Evolutionary conservation across 1,140 invertebrate species (phyloP).

Genomic region (Drosophila pseudoobscura): DNA sequence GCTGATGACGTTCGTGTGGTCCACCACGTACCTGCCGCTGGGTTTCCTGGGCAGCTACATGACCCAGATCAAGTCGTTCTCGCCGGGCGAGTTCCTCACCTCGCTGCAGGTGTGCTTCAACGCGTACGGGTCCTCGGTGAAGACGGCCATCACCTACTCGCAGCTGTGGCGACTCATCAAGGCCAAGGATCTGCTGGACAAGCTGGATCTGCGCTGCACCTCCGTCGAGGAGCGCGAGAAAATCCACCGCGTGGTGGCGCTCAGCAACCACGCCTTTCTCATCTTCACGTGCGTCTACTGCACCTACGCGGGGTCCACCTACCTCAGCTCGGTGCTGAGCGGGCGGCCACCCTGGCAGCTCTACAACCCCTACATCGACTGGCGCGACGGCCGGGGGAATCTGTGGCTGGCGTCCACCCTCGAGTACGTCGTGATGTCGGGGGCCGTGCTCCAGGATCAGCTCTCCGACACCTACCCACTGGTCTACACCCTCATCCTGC

Average conservation of each 20-base stretch:
- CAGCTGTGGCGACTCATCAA: slow-evolving; percentile 55
- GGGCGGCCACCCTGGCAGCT: slow-evolving; percentile 62
- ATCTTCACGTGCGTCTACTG: slow-evolving; percentile 69
- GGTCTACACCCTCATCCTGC: slow-evolving; percentile 56
- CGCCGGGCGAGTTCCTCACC: slow-evolving; percentile 66
- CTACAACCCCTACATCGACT: slow-evolving; percentile 58
- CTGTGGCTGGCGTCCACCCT: slow-evolving; percentile 56
- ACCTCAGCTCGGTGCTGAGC: slow-evolving; percentile 50
- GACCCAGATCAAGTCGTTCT: slow-evolving; percentile 53
- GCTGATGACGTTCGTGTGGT: slow-evolving; percentile 52
- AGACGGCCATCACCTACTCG: slow-evolving; percentile 52
- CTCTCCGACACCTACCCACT: slow-evolving; percentile 54
- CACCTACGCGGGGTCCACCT: slow-evolving; percentile 58
- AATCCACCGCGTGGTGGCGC: slow-evolving; percentile 54
- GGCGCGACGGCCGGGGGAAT: slow-evolving; percentile 39
- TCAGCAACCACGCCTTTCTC: slow-evolving; percentile 54
- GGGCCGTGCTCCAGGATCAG: slow-evolving; percentile 61
- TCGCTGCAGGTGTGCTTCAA: slow-evolving; percentile 68
- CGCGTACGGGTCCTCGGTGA: slow-evolving; percentile 64
- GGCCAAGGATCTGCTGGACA: slow-evolving; percentile 49
- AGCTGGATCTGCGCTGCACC: slow-evolving; percentile 58
- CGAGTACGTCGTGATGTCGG: slow-evolving; percentile 61
- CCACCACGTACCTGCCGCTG: slow-evolving; percentile 51
- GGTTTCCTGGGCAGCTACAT: slow-evolving; percentile 62
- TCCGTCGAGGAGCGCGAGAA: slow-evolving; percentile 52